phyloP scores from a whole-genome alignment of 2,888 invertebrate genomes.

The Matsumyia berberina region DNA sequence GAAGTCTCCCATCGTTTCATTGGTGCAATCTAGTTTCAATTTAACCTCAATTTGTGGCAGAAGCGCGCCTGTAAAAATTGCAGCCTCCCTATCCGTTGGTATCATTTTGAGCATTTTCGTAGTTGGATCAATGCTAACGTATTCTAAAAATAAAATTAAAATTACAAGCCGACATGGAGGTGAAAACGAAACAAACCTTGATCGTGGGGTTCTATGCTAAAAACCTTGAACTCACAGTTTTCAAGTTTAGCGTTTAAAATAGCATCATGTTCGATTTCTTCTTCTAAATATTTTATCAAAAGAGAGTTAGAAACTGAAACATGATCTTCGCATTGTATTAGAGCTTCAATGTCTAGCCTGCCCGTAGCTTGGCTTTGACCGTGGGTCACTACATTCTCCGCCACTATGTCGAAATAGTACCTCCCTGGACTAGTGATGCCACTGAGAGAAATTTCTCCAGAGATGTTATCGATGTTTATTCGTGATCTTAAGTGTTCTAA shows the following conservation, averaged over 20 bases:
- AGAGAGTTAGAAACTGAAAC: conserved; percentile 76
- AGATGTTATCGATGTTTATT: conserved; percentile 66
- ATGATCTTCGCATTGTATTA: conserved; percentile 76
- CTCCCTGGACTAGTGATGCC: conserved; percentile 73
- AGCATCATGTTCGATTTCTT: conserved; percentile 77
- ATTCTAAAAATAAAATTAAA: conserved; percentile 75
- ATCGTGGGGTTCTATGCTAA: conserved; percentile 77
- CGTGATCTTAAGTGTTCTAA: conserved; percentile 71
- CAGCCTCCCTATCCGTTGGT: conserved; percentile 78
- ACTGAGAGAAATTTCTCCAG: conserved; percentile 77
- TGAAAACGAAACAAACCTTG: conserved; percentile 75
- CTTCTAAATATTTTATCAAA: conserved; percentile 77
- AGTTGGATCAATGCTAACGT: conserved; percentile 77
- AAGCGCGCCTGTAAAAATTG: conserved; percentile 74
- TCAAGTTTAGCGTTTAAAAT: conserved; percentile 74
- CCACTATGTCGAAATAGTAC: conserved; percentile 77
- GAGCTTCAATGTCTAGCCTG: conserved; percentile 72
- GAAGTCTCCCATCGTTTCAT: neutral
- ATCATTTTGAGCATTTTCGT: conserved; percentile 77
- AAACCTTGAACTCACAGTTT: conserved; percentile 77
- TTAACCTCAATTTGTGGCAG: conserved; percentile 78
- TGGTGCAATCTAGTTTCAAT: conserved; percentile 76
- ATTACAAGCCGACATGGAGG: too few relatives aligned
- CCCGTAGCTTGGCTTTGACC: conserved; percentile 60
- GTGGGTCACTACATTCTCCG: conserved; percentile 69